Evolutionary conservation across 2,888 invertebrate genomes (phyloP), one percentile per base, ranked within the genome.

Genomic region (Drosophila histrio): DNA sequence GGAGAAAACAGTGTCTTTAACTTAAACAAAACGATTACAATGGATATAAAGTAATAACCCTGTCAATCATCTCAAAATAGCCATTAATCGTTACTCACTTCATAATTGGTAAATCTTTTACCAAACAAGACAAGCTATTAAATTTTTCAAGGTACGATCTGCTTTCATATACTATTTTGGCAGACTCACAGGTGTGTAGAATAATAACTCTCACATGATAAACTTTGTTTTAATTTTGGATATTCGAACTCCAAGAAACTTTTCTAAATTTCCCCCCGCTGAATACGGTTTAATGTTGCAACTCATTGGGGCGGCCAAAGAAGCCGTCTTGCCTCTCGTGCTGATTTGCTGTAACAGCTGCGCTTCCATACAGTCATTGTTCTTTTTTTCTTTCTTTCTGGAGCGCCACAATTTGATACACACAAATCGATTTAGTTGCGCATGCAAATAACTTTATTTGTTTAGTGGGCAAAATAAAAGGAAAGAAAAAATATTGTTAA

Each of bases 371-470:
- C 58, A 63, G 62, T 53, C 54, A 62, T 66, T 78, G 68, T 69
- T 61, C 47, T 57, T 59, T 39, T 28, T 36, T 17, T n/a, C 36
- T 34, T 53, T 60, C 50, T 77, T 57, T 61, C 41, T 77, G 44
- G 49, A 44, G 46, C 54, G 39, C 68, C 79, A 69, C 82, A 81
- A 78, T 84, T 87, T 81, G 85, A 87, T 73, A 76, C 64, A 76
- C 78, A 81, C 82, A 82, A 82, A 85, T 82, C 88, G 86, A 83
- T 79, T 83, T 80, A 79, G 84, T 78, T 78, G 84, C 75, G 88
- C 88, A 86, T 86, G 88, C 79, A 83, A 84, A 88, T 86, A 79
- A 68, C 87, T 84, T 88, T 86, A 84, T 84, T 84, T 88, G 88
- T 73, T 78, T 64, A 72, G 64, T 50, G 54, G 64, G 41, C 0